Evolutionary conservation across 2,113 vertebrate genomes (phyloP).

Genomic region (human (Homo sapiens)): DNA sequence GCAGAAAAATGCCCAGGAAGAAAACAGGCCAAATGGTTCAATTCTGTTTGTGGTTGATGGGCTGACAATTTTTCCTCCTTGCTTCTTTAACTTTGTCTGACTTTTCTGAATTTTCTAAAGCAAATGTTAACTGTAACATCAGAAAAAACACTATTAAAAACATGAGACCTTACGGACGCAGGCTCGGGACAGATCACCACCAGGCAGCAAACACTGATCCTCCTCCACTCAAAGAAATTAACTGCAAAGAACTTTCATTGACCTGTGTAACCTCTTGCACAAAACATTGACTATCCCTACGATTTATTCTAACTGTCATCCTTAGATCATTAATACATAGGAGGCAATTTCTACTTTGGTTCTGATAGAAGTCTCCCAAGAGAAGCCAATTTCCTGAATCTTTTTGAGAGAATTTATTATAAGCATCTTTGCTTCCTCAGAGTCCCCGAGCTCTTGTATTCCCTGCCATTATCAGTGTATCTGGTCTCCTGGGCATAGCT

Average conservation of each 20-base stretch:
- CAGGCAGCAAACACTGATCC: background rate
- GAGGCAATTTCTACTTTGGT: background rate
- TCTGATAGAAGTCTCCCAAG: background rate
- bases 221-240: background rate
- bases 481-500: background rate
- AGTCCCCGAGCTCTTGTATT: background rate
- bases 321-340: background rate
- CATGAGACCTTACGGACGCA: background rate
- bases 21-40: constrained; percentile 14
- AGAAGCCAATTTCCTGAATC: background rate
- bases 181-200: background rate
- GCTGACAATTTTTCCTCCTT: background rate
- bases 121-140: background rate
- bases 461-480: background rate
- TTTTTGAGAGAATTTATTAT: background rate
- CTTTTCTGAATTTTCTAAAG: constrained; percentile 21
- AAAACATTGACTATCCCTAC: background rate
- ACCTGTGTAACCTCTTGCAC: background rate
- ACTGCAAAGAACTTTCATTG: background rate
- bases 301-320: background rate
- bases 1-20: background rate
- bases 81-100: background rate
- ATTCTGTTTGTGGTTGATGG: background rate
- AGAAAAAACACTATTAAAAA: background rate
- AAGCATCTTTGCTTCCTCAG: background rate